Conservation (phyloP, 1,140 invertebrate species). For the Drosophila mauritiana region DNA sequence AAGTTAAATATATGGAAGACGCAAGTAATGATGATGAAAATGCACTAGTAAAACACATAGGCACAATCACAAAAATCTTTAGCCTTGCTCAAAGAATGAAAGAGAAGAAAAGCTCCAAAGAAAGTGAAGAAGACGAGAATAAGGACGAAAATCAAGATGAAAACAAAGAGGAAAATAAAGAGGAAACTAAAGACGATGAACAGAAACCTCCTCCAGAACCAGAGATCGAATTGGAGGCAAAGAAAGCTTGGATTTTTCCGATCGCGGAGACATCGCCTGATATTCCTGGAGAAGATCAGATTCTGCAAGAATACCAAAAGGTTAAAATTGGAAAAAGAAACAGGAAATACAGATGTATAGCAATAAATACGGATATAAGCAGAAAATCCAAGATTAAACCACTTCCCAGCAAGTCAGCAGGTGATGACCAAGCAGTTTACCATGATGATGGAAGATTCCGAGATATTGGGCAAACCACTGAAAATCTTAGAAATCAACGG, state of each 20-base stretch:
- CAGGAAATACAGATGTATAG: background rate
- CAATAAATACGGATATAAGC: slow-evolving; percentile 17
- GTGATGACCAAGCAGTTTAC: background rate
- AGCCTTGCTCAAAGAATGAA: background rate
- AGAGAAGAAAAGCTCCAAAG: background rate
- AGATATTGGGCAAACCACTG: background rate
- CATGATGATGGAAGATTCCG: background rate
- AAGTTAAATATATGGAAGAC: background rate
- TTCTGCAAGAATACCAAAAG: background rate
- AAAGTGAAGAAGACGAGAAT: background rate
- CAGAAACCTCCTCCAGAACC: background rate
- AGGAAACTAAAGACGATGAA: background rate
- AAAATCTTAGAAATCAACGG: background rate
- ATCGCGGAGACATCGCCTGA: background rate
- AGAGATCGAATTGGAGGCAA: background rate
- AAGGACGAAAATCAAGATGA: background rate
- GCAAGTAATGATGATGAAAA: background rate
- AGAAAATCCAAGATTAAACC: background rate
- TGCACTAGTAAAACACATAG: background rate
- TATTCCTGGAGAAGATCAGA: slow-evolving; percentile 6
- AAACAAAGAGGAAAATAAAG: background rate
- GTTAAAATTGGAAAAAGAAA: slow-evolving; percentile 1
- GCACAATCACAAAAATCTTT: background rate
- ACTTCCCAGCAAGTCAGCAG: background rate
- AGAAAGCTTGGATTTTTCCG: background rate